Evolutionary conservation across 37 sponge, comb jelly and placozoan species (phyloP), one percentile per base, ranked within the genome.

Genomic region (Cliona cf. orientalis): DNA sequence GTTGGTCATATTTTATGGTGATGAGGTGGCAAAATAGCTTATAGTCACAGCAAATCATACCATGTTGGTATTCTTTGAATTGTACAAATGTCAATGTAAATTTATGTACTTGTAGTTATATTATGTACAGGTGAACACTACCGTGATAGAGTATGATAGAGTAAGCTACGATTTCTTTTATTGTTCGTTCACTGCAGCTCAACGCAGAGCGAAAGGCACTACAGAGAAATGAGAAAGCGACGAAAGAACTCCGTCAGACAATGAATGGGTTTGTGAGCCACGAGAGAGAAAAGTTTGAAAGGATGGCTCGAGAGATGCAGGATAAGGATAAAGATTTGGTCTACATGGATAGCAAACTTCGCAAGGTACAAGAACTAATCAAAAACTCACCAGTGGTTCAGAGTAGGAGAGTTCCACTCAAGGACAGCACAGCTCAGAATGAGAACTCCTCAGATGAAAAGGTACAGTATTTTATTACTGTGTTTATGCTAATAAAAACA

Each of bases 241-340:
- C 57, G 63, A 63, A 78, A n/a, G 71, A 42, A n/a, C 17, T 68
- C 9, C 39, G 26, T 17, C 22, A 67, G 49, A 74, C 80, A 0
- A 87, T 91, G 80, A 44, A 78, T 35, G 93, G 93, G 0, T 80
- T 73, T 85, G 93, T 92, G 34, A 74, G 76, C 57, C 60, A 64
- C 2, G 93, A 92, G 71, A 84, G 67, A 46, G 86, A 87, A 64
- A 89, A 89, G 71, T 89, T 84, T 75, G 92, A 92, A 49, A 40
- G 65, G 21, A 57, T 92, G 49, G 80, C 80, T 12, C 44, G 46
- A 0, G 37, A 76, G 65, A 82, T 82, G 83, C 56, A 78, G 34
- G 44, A 29, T 33, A 81, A 72, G 41, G 78, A 94, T 66, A 84
- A 55, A 42, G 69, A 79, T 19, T 41, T 86, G 6, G 39, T 32